phyloP scores from a whole-genome alignment of 2,113 vertebrate genomes.

The Oceanodroma tethys region DNA sequence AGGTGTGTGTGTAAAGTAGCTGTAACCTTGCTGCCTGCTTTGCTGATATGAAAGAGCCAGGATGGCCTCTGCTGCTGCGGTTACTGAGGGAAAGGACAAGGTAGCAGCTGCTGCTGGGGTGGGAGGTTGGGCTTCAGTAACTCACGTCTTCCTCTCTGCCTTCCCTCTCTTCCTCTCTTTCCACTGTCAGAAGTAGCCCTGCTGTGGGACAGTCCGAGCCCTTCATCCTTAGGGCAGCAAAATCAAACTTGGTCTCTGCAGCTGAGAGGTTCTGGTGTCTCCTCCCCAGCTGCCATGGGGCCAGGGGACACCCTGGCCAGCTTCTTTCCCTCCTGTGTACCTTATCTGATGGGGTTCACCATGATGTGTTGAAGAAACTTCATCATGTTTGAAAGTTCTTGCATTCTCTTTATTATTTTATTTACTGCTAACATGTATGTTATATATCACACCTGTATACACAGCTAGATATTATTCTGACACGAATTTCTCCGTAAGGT shows the following conservation, averaged over 20 bases:
- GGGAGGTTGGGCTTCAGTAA: background rate
- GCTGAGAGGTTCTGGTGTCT: background rate
- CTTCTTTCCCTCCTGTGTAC: background rate
- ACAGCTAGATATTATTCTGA: background rate
- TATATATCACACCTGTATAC: background rate
- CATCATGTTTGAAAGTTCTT: background rate
- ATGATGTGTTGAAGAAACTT: background rate
- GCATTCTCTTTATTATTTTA: background rate
- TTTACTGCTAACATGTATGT: background rate
- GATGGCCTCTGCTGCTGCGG: background rate
- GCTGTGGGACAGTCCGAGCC: background rate
- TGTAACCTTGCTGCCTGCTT: background rate
- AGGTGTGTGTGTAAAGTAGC: background rate
- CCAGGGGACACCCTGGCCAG: background rate
- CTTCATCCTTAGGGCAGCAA: background rate
- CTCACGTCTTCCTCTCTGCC: background rate
- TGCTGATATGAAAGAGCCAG: background rate
- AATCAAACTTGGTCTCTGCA: background rate
- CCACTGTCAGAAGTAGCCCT: background rate
- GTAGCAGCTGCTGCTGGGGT: background rate
- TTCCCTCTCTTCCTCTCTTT: background rate
- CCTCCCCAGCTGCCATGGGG: background rate
- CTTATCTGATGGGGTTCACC: background rate
- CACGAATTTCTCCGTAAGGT: background rate
- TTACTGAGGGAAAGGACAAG: background rate